These are phyloP conservation scores for Clarias platycephalus DNA, from an alignment of 2,797 vertebrate genomes.

Conservation along the genomic window DNA sequence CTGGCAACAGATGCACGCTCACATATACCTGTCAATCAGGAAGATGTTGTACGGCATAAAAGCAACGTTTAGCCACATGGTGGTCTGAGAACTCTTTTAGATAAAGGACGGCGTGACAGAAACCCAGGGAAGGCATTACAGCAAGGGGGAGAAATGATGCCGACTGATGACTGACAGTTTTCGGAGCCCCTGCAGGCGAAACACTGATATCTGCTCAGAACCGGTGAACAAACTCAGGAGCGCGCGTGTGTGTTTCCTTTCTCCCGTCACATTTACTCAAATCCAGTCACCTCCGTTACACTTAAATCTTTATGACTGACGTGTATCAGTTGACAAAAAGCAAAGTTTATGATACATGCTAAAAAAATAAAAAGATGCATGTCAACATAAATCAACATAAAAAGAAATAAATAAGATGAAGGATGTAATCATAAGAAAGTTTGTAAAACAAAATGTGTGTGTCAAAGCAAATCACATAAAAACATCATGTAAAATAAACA, in stretches of 20 bases:
- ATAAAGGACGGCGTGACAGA: slow-evolving; percentile 46
- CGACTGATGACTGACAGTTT: slow-evolving; percentile 28
- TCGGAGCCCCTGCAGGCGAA: background rate
- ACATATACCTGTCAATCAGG: slow-evolving; percentile 67
- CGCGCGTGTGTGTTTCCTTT: background rate
- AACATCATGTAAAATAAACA: background rate
- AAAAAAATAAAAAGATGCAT: background rate
- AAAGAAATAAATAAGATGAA: background rate
- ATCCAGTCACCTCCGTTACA: background rate
- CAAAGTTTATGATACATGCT: background rate
- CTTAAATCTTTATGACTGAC: background rate
- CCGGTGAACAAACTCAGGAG: background rate
- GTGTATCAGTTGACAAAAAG: background rate
- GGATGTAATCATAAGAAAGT: background rate
- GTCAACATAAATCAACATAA: background rate
- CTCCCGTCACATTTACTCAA: background rate
- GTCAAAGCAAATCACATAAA: background rate
- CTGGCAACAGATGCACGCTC: slow-evolving; percentile 66
- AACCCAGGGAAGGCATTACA: slow-evolving; percentile 51
- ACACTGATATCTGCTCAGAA: slow-evolving; percentile 1
- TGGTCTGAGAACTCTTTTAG: slow-evolving; percentile 60
- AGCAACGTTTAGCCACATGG: slow-evolving; percentile 65
- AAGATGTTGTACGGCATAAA: slow-evolving; percentile 59
- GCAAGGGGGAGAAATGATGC: slow-evolving; percentile 42
- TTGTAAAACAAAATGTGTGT: background rate